Evolutionary conservation across 2,113 vertebrate species (phyloP), one percentile per base, ranked within the genome.

Genomic region (Stegastes partitus): DNA sequence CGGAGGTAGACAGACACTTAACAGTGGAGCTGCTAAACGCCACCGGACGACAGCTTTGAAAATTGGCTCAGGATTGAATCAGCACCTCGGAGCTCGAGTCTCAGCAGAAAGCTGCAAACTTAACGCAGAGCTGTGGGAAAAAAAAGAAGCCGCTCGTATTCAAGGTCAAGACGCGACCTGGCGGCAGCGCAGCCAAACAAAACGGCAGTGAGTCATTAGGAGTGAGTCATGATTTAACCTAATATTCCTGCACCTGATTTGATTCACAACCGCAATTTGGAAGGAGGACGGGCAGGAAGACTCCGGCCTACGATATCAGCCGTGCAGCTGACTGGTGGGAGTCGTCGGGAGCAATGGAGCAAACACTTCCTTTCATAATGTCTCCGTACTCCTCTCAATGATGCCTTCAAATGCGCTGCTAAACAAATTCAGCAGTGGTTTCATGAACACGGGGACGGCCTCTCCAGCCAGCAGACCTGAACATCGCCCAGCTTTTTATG

Each of bases 291-390:
- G n/a, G 34, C 66, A 62, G 49, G 21, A 61, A 18, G 21, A 57
- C 37, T 58, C 74, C 55, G 71, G 50, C 55, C 64, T 28, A 49
- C 50, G 11, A 50, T 64, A 45, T 65, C 54, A 31, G 80, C 42
- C 26, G 44, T 68, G 67, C 50, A 73, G 77, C 73, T 47, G 62
- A 66, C 76, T 44, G 63, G 77, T 80, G 77, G 77, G 77, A 82
- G 86, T 71, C 57, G 44, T 87, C 75, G 75, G 47, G 56, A 61
- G 59, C 85, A 63, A 70, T 70, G 42, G 31, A 77, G 73, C 72
- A 68, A 70, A 68, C 56, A 26, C 76, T 77, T 62, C 26, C 49
- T 62, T 80, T 69, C 76, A 74, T 70, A 85, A 77, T 80, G 58
- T 70, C 62, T 67, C 26, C 72, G 44, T 51, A 31, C 62, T 28